Evolutionary conservation across 2,113 vertebrate species (phyloP).

Genomic region (Petrocephalus zakoni): DNA sequence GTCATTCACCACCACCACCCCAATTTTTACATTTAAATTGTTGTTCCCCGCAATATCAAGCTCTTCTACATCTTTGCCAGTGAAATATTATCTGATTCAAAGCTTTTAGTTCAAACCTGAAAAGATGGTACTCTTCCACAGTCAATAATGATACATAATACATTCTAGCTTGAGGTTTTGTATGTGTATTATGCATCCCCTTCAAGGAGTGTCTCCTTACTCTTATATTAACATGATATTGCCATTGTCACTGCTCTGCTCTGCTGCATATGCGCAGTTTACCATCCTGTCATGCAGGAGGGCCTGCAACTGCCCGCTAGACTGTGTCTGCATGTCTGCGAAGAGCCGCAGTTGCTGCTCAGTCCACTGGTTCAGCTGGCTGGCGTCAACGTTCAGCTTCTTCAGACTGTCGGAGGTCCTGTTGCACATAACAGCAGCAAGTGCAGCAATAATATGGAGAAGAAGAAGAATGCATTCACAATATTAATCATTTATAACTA

Average conservation of each 20-base stretch:
- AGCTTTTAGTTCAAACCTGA: not conserved
- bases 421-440: constrained; percentile 9
- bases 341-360: constrained; percentile 49
- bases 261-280: not conserved
- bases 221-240: not conserved
- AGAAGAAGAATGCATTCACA: not conserved
- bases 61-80: not conserved
- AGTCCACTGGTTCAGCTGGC: constrained; percentile 56
- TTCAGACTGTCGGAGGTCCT: constrained; percentile 50
- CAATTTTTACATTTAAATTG: not conserved
- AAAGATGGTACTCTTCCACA: not conserved
- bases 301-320: constrained; percentile 44
- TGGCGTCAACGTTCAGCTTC: constrained; percentile 53
- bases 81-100: not conserved
- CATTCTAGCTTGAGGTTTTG: not conserved
- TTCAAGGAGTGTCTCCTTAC: not conserved
- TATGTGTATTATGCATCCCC: not conserved
- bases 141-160: not conserved
- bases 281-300: constrained; percentile 60
- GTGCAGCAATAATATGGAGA: not conserved
- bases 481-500: not conserved
- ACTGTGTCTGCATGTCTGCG: constrained; percentile 45
- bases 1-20: too few species aligned
- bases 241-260: not conserved
- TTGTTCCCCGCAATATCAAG: not conserved